A percentile compares a stretch with the other conserved stretches of the same genome.
These are phyloP conservation scores for Camponotus vicinus DNA, from an alignment of 1,140 invertebrate genomes.

Conservation along the genomic window DNA sequence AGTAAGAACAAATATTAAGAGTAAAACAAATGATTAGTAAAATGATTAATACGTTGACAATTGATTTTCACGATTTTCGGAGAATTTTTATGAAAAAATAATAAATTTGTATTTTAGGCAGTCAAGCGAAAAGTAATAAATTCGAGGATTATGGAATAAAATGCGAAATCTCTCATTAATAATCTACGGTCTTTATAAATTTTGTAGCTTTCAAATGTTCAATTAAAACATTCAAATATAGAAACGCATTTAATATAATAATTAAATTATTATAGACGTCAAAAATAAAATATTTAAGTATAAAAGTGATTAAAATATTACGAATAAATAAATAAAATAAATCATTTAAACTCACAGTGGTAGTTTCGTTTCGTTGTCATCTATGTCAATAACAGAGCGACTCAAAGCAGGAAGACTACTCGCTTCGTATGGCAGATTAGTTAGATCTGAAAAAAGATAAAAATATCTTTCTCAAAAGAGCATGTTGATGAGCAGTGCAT, in stretches of 20 bases:
- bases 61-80: background rate
- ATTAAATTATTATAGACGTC: background rate
- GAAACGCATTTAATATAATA: background rate
- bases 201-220: background rate
- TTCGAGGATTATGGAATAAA: background rate
- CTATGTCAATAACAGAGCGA: conserved; percentile 67
- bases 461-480: background rate
- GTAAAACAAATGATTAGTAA: background rate
- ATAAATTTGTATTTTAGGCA: background rate
- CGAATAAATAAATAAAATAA: background rate
- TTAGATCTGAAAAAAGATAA: conserved; percentile 76
- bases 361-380: conserved; percentile 56
- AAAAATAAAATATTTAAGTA: background rate
- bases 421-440: conserved; percentile 78
- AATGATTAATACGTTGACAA: background rate
- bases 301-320: background rate
- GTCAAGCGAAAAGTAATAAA: background rate
- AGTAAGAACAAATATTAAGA: background rate
- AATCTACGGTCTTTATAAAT: background rate
- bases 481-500: background rate
- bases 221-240: too few species aligned
- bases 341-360: conserved; percentile 46
- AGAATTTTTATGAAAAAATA: background rate
- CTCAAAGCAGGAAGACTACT: conserved; percentile 78
- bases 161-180: background rate